Evolutionary conservation across 2,888 invertebrate species (phyloP).

Genomic region (Macrosoma leucophasiata): DNA sequence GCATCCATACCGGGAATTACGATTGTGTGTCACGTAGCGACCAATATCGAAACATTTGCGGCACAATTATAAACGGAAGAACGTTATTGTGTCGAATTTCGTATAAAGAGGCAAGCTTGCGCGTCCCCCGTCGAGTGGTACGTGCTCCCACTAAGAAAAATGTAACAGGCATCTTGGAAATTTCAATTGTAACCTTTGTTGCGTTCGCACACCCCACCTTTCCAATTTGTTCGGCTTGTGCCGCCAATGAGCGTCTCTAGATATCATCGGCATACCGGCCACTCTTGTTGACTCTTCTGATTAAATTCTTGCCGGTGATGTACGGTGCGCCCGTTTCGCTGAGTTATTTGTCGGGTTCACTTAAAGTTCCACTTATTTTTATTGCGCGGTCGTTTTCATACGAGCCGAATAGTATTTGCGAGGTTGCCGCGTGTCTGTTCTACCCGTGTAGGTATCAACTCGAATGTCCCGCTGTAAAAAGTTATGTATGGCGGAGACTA

Average conservation of each 20-base stretch:
- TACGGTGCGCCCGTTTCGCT: conserved; percentile 37
- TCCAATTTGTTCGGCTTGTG: conserved; percentile 62
- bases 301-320: conserved; percentile 64
- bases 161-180: conserved; percentile 66
- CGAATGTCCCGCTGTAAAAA: no score
- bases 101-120: conserved; percentile 39
- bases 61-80: conserved; percentile 49
- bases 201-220: conserved; percentile 48
- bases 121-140: conserved; percentile 53
- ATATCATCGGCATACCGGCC: conserved; percentile 64
- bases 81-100: conserved; percentile 45
- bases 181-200: conserved; percentile 70
- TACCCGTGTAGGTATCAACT: no score
- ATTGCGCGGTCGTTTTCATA: conserved; percentile 25
- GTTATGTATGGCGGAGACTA: no score
- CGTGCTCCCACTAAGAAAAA: conserved; percentile 65
- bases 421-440: conserved; percentile 4
- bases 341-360: conserved; percentile 44
- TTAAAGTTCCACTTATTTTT: conserved; percentile 33
- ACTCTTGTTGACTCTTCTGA: conserved; percentile 57
- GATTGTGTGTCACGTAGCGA: conserved; percentile 44
- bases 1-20: conserved; percentile 21
- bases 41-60: conserved; percentile 44
- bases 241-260: conserved; percentile 54
- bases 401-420: conserved; percentile 19